A percentile compares a stretch with the other conserved stretches of the same genome.
Conservation (phyloP, 2,888 invertebrate genomes). For the Falcaria lacertinaria region DNA sequence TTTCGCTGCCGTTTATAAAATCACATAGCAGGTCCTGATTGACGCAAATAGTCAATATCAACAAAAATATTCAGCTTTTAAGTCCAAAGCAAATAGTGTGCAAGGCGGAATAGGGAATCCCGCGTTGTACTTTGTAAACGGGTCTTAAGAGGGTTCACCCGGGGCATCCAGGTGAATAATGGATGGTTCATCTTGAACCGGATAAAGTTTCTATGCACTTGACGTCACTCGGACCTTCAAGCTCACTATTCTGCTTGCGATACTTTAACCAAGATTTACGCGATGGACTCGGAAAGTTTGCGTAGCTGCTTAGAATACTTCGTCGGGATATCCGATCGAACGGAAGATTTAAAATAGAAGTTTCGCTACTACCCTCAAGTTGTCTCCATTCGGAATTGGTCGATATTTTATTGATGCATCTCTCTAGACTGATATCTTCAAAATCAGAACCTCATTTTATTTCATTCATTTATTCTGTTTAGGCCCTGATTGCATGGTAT, state of each 20-base stretch:
- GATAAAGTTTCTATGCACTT: slow-evolving; percentile 17
- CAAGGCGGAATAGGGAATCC: slow-evolving; percentile 17
- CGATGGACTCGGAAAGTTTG: background rate
- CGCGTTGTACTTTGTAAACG: slow-evolving; percentile 21
- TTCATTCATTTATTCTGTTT: no score
- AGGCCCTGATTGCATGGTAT: no score
- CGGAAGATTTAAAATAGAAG: no score
- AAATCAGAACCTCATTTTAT: no score
- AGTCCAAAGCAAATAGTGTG: slow-evolving; percentile 9
- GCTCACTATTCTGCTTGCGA: slow-evolving; percentile 3
- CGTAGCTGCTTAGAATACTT: background rate
- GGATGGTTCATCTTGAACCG: slow-evolving; percentile 19
- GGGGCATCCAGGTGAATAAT: slow-evolving; percentile 28
- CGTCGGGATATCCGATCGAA: background rate
- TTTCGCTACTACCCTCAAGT: no score
- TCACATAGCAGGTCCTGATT: no score
- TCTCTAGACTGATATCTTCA: no score
- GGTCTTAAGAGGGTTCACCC: slow-evolving; percentile 16
- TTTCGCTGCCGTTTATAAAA: no score
- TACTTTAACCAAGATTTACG: background rate
- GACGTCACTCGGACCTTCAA: slow-evolving; percentile 6
- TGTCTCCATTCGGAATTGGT: no score
- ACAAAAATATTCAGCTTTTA: slow-evolving; percentile 1
- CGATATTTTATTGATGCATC: no score
- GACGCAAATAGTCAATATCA: background rate